Evolutionary conservation across 2,113 vertebrate genomes (phyloP), one percentile per base, ranked within the genome.

Genomic region (Daboia siamensis): DNA sequence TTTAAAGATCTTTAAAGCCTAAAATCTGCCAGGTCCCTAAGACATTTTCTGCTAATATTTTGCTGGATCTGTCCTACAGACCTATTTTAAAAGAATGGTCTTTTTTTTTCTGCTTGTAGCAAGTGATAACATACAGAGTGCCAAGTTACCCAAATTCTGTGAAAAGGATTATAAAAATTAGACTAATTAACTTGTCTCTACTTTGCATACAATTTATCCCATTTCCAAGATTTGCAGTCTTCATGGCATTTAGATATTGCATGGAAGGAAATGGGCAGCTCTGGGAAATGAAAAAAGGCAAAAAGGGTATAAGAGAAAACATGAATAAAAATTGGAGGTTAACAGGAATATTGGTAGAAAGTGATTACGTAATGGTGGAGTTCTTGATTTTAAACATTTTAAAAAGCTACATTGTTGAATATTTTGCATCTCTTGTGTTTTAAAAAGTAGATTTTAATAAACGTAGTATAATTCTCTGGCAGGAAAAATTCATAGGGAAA

Each of bases 91-190:
- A 59, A 48, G 10, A 80, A 29, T 57, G 64, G 69, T 85, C 54
- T 54, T 84, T 69, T 26, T 29, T 21, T 59, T 23, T 59, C 87
- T 85, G 69, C 69, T 92, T 85, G 44, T n/a, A 54, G 87, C 87
- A 84, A 92, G 54, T 55, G 84, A 59, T 59, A 84, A 48, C 54
- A 89, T 89, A 89, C 3, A n/a, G 1, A 48, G 69, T 92, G 91
- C 91, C 61, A 92, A 88, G 61, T 29, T 56, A 48, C 44, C 64
- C 54, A 48, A 89, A 89, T 84, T 89, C 64, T 89, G 74, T 87
- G 64, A 57, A 89, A 44, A 92, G 87, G 87, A 92, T 89, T 92
- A 92, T 89, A 69, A 89, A 92, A 92, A 92, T 92, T 26, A 92
- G 48, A 29, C 69, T 74, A 92, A 92, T 89, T 89, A 89, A 55